Percentiles rank a stretch among this genome's conserved stretches.
Evolutionary conservation across 2,888 invertebrate genomes (phyloP).

Genomic region (Ischnura elegans): DNA sequence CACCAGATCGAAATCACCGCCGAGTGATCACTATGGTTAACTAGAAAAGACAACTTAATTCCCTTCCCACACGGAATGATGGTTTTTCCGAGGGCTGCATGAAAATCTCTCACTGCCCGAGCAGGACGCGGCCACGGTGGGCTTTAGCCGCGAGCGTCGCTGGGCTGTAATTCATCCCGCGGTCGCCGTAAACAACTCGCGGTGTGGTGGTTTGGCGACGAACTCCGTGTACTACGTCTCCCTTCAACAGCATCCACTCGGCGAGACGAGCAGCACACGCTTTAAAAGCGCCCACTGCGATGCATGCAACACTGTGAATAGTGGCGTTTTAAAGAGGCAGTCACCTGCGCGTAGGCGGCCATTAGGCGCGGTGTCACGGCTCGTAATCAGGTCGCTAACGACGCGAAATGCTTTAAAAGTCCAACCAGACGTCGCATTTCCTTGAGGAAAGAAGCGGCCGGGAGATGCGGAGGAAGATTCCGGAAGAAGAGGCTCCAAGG

Average conservation of each 20-base stretch:
- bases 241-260: not conserved
- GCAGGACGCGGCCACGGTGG: not conserved
- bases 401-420: not conserved
- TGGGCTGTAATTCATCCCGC: not conserved
- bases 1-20: no score
- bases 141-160: not conserved
- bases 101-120: not conserved
- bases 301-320: slow-evolving; percentile 22
- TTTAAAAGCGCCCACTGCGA: not conserved
- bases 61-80: not conserved
- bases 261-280: not conserved
- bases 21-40: no score
- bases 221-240: not conserved
- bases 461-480: not conserved
- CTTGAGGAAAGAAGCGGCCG: not conserved
- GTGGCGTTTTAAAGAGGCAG: slow-evolving; percentile 17
- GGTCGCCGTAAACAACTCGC: slow-evolving; percentile 18
- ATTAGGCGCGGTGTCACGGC: slow-evolving; percentile 15
- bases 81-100: not conserved
- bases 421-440: not conserved
- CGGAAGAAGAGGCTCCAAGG: not conserved
- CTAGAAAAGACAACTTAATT: no score
- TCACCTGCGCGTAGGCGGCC: slow-evolving; percentile 22
- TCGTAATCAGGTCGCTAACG: slow-evolving; percentile 15
- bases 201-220: not conserved